Evolutionary conservation across 2,797 vertebrate genomes (phyloP), one percentile per base, ranked within the genome.

Genomic region (Leptoclinus maculatus): DNA sequence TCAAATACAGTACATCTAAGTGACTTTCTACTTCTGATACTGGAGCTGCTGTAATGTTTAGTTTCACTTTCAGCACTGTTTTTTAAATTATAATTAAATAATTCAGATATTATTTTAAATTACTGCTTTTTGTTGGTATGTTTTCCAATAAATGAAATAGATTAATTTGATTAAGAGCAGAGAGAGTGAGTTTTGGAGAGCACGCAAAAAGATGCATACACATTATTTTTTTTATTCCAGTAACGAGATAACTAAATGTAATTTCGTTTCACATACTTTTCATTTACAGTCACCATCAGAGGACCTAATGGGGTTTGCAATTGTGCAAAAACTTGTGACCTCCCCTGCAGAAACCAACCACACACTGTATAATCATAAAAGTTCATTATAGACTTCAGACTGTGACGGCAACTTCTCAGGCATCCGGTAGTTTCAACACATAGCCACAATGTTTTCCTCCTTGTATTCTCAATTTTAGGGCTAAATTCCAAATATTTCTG

Each of bases 301-400:
- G 12, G 66, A 68, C 16, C 2, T 19, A 79, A 72, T 16, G 47
- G 57, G 58, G 54, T 77, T 77, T 80, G 66, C 54, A 16, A 65
- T 32, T 58, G 64, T 68, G 71, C 64, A 76, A 51, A 64, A 66
- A 58, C 57, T 29, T 82, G 71, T 79, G 78, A 80, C 73, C 77
- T 85, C 38, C 38, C 57, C 66, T 72, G 66, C 64, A 84, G 67
- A 84, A 73, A 72, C 27, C 47, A 1, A 85, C 80, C 84, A n/a
- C 83, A 85, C 63, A 80, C 80, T 83, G 76, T 83, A 80, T 78
- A 41, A 79, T 80, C 69, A 72, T 64, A 83, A 77, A 85, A 23
- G 47, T 78, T 71, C 43, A 68, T 78, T 64, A 73, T 58, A 79
- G 41, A 43, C 73, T 78, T 86, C 74, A 79, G 64, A 74, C 41